phyloP scores from a whole-genome alignment of 2,888 invertebrate genomes.

The Ernsta delagoae region DNA sequence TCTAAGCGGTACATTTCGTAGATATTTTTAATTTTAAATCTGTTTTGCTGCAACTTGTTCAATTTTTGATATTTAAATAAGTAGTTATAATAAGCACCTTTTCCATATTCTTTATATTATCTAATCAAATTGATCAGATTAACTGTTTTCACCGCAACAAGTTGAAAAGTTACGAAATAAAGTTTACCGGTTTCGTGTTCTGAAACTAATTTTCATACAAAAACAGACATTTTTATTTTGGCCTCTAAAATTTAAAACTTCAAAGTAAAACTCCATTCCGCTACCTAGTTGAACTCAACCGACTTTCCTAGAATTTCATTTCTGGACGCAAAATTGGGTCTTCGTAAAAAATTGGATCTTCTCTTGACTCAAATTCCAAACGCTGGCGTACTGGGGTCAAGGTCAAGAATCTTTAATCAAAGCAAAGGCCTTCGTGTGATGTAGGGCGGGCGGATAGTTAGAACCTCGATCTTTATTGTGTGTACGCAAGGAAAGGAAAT shows the following conservation, averaged over 20 bases:
- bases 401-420: slow-evolving; percentile 27
- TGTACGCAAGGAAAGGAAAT: slow-evolving; percentile 3
- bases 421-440: slow-evolving; percentile 23
- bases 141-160: no score
- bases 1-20: no score
- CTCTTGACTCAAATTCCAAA: slow-evolving; percentile 12
- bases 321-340: slow-evolving; percentile 2
- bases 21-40: no score
- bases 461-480: not conserved
- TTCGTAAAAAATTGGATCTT: slow-evolving; percentile 17
- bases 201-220: not conserved
- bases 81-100: no score
- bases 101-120: no score
- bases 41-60: no score
- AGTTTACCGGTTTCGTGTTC: not conserved
- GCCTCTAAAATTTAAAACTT: not conserved
- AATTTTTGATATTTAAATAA: no score
- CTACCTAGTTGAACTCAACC: not conserved
- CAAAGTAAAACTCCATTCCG: not conserved
- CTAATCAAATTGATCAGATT: no score
- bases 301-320: slow-evolving; percentile 19
- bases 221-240: not conserved
- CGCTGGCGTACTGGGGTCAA: slow-evolving; percentile 15
- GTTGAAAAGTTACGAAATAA: no score
- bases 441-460: slow-evolving; percentile 11